A percentile compares a stretch with the other conserved stretches of the same genome.
Evolutionary conservation across 2,113 vertebrate species (phyloP).

Genomic region (Trematocara macrostoma): DNA sequence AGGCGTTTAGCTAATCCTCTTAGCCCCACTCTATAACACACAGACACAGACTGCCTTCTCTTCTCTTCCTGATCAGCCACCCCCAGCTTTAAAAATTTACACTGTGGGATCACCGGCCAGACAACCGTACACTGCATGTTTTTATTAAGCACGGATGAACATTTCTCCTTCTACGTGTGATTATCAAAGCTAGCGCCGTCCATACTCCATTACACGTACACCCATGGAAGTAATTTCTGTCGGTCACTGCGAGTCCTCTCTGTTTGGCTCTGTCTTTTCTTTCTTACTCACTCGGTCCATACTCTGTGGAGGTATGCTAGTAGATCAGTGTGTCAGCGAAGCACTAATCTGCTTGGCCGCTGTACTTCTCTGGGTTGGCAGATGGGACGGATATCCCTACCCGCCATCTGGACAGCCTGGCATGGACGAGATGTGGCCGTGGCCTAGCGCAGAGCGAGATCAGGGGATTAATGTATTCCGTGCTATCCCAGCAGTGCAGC

Average conservation of each 20-base stretch:
- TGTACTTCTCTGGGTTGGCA: conserved; percentile 60
- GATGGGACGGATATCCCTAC: conserved; percentile 68
- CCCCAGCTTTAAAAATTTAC: conserved; percentile 38
- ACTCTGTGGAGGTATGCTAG: conserved; percentile 41
- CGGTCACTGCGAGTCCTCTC: neutral
- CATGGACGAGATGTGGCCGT: conserved; percentile 27
- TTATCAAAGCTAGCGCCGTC: neutral
- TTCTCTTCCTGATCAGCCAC: conserved; percentile 42
- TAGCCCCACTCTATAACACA: conserved; percentile 65
- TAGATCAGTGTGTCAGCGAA: conserved; percentile 69
- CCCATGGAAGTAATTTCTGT: neutral
- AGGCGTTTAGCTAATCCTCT: conserved; percentile 72
- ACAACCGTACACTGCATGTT: neutral
- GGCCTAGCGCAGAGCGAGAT: conserved; percentile 48
- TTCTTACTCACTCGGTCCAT: neutral
- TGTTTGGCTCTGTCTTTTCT: neutral
- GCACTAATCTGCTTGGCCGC: conserved; percentile 60
- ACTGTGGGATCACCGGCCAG: conserved; percentile 24
- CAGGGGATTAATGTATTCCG: conserved; percentile 59
- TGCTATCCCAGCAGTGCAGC: conserved; percentile 13
- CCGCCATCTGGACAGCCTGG: conserved; percentile 64
- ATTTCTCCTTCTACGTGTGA: neutral
- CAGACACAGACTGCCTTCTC: conserved; percentile 52
- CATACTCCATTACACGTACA: neutral
- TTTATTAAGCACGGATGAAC: neutral